Evolutionary conservation across 2,797 vertebrate genomes (phyloP).

Genomic region (Anolis apletophallus): DNA sequence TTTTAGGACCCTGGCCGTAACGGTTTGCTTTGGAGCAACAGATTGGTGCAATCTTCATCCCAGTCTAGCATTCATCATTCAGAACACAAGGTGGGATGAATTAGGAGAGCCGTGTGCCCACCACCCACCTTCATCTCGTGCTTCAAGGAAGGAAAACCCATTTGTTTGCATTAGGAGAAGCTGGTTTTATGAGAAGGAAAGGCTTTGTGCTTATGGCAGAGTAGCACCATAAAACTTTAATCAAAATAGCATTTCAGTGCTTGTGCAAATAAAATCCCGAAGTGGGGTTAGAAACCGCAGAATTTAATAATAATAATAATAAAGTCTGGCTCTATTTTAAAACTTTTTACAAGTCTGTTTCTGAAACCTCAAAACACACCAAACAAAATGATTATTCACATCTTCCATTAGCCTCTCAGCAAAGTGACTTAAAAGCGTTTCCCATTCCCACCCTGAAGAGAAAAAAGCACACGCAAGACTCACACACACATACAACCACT

Average conservation of each 20-base stretch:
- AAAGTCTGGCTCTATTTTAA: constrained; percentile 80
- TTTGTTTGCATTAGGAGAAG: constrained; percentile 68
- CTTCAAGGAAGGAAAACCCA: constrained; percentile 67
- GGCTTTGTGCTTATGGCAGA: constrained; percentile 60
- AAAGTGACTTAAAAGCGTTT: constrained; percentile 69
- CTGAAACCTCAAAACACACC: constrained; percentile 72
- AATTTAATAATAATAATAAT: constrained; percentile 62
- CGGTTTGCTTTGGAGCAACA: background rate
- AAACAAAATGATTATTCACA: constrained; percentile 78
- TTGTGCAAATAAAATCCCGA: constrained; percentile 78
- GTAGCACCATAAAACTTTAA: constrained; percentile 76
- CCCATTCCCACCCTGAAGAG: constrained; percentile 43
- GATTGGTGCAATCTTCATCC: background rate
- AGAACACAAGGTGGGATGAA: constrained; percentile 29
- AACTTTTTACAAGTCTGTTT: constrained; percentile 79
- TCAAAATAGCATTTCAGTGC: constrained; percentile 80
- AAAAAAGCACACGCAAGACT: background rate
- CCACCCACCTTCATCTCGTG: constrained; percentile 54
- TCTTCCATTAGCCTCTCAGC: constrained; percentile 76
- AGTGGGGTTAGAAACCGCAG: constrained; percentile 77
- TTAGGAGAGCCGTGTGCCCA: constrained; percentile 53
- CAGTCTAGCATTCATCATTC: constrained; percentile 8
- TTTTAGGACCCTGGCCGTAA: background rate
- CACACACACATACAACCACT: constrained; percentile 53
- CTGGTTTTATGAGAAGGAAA: constrained; percentile 75